Percentiles rank a stretch among this genome's conserved stretches.
phyloP scores from a whole-genome alignment of 2,888 invertebrate genomes.

The Acholoe squamosa region DNA sequence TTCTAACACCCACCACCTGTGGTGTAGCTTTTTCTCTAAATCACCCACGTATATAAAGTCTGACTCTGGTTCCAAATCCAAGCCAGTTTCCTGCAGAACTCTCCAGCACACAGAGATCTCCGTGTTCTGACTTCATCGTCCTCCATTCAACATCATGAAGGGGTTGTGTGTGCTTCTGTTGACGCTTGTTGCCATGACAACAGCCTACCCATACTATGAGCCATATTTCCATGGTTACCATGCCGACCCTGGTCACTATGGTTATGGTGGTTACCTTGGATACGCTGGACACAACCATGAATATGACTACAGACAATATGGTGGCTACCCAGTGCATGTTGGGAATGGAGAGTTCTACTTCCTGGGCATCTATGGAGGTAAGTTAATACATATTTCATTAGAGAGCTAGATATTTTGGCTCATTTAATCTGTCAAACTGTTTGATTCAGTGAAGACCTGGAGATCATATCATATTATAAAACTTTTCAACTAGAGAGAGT shows the following conservation, averaged over 20 bases:
- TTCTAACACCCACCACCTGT: no score
- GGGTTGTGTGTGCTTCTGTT: background rate
- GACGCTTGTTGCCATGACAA: background rate
- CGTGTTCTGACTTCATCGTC: no score
- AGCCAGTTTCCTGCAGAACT: no score
- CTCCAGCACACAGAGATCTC: no score
- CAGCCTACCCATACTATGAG: background rate
- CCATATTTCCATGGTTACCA: background rate
- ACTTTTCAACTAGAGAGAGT: no score
- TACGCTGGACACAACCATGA: constrained; percentile 31
- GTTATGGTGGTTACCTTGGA: background rate
- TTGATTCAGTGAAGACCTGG: no score
- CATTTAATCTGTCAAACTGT: no score
- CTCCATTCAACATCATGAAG: background rate
- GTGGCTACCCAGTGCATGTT: constrained; percentile 29
- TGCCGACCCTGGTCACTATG: background rate
- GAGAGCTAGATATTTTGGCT: no score
- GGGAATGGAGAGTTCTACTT: constrained; percentile 31
- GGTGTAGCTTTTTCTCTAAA: no score
- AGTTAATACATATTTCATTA: background rate
- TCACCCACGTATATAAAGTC: no score
- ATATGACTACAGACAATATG: constrained; percentile 15
- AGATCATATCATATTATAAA: no score
- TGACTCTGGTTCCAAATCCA: no score
- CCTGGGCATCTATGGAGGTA: constrained; percentile 27